phyloP scores from a whole-genome alignment of 1,140 invertebrate genomes.

The Drosophila santomea region DNA sequence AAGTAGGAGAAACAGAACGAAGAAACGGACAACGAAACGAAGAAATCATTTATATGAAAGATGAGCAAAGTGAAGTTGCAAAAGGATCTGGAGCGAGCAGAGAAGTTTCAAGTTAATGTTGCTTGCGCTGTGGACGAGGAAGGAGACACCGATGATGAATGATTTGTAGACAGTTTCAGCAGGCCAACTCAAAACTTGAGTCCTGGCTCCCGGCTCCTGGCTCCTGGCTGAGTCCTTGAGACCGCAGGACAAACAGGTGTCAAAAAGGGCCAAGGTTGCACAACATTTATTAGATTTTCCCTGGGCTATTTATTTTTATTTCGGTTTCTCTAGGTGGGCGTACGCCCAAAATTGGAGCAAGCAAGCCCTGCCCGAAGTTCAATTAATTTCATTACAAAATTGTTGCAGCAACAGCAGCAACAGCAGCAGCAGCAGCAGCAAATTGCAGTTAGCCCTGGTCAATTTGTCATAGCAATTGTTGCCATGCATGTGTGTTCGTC shows the following conservation, averaged over 20 bases:
- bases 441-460: constrained; percentile 54
- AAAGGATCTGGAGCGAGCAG: constrained; percentile 36
- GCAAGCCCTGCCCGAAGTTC: constrained; percentile 22
- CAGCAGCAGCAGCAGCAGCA: constrained; percentile 24
- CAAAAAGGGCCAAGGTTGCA: constrained; percentile 38
- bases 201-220: no score
- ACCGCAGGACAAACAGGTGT: constrained; percentile 77
- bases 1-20: constrained; percentile 18
- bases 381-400: constrained; percentile 80
- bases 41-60: constrained; percentile 77
- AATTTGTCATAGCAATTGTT: constrained; percentile 71
- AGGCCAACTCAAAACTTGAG: constrained; percentile 8
- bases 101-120: constrained; percentile 44
- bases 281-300: constrained; percentile 73
- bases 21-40: constrained; percentile 11
- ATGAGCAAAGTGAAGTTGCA: constrained; percentile 56
- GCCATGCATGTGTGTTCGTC: background rate
- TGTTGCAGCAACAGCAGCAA: constrained; percentile 49
- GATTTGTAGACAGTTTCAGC: constrained; percentile 72
- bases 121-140: constrained; percentile 17
- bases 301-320: constrained; percentile 5
- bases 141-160: constrained; percentile 64
- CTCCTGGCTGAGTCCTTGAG: constrained; percentile 3
- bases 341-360: constrained; percentile 53
- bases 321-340: no score